Evolutionary conservation across 2,113 vertebrate species (phyloP), one percentile per base, ranked within the genome.

Genomic region (Capreolus pygargus): DNA sequence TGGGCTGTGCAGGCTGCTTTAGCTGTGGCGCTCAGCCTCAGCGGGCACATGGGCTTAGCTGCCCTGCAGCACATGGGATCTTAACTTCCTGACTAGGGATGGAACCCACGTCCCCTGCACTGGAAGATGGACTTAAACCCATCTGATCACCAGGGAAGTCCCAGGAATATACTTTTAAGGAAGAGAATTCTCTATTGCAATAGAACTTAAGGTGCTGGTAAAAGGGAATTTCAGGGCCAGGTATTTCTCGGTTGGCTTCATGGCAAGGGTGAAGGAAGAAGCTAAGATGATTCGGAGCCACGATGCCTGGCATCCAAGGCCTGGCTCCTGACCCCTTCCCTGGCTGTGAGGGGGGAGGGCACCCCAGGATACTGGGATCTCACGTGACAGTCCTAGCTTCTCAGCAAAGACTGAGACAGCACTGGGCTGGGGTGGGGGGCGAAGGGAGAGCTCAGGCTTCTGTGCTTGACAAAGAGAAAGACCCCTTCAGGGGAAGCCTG

Each of bases 271-370:
- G 21, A 19, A 36, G 19, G 28, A 50, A 9, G 39, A n/a, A 45
- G 28, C 21, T 5, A 28, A 3, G 0, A 16, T 0, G 5, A 13
- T 1, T 3, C 0, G 1, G 25, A 79, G 11, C 36, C 33, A 30
- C 3, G 1, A 1, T 7, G 10, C 50, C 70, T 52, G 28, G 50
- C 61, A 5, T 50, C 50, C 57, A 14, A 6, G 27, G 28, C 57
- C 92, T 8, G 3, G 36, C 36, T 86, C 45, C 3, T 0, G 6
- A n/a, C n/a, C 43, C 47, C 9, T 28, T 25, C 54, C 58, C 60
- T 25, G 27, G 50, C 39, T 7, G 2, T 28, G 4, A 21, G 30
- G 60, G 12, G 36, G 81, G 16, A 57, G 28, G 84, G n/a, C 25
- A 33, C 9, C 43, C 6, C 8, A 60, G 85, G 89, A 61, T 61